A percentile compares a stretch with the other conserved stretches of the same genome.
These are phyloP conservation scores for Turritopsis rubra DNA, from an alignment of 30 jellyfish, hydroid and myxozoan species.

Conservation along the genomic window DNA sequence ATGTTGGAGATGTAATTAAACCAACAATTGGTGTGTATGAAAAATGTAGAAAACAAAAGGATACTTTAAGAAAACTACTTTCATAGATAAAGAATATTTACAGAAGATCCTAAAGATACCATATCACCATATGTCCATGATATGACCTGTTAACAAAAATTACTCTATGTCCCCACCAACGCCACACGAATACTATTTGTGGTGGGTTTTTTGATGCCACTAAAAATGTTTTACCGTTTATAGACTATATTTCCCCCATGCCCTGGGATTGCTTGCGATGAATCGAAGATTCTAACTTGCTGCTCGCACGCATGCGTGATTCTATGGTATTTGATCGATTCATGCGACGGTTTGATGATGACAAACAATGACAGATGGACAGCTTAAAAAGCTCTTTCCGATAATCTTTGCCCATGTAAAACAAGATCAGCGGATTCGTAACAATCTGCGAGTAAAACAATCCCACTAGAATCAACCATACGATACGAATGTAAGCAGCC, in stretches of 20 bases:
- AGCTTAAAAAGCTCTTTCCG: conserved; percentile 30
- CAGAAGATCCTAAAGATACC: too few species aligned
- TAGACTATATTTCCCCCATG: background rate
- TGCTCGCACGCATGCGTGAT: background rate
- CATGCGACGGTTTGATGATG: background rate
- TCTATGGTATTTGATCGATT: background rate
- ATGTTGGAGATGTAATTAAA: too few species aligned
- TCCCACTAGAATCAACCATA: conserved; percentile 60
- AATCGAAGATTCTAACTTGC: background rate
- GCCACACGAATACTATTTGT: too few species aligned
- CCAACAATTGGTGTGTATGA: too few species aligned
- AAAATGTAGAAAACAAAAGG: too few species aligned
- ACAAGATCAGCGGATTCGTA: conserved; percentile 62
- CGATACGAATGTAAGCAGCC: conserved; percentile 12
- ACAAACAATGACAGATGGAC: background rate
- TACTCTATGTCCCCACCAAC: too few species aligned
- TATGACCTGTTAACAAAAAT: too few species aligned
- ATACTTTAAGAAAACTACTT: too few species aligned
- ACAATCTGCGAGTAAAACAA: conserved; percentile 54
- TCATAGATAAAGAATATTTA: too few species aligned
- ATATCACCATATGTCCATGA: too few species aligned
- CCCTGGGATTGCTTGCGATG: background rate
- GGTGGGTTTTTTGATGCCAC: too few species aligned
- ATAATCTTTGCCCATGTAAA: conserved; percentile 76
- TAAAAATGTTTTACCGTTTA: too few species aligned